Percentiles rank a stretch among this genome's conserved stretches.
phyloP scores from a whole-genome alignment of 2,888 invertebrate species.

The Blera fallax region DNA sequence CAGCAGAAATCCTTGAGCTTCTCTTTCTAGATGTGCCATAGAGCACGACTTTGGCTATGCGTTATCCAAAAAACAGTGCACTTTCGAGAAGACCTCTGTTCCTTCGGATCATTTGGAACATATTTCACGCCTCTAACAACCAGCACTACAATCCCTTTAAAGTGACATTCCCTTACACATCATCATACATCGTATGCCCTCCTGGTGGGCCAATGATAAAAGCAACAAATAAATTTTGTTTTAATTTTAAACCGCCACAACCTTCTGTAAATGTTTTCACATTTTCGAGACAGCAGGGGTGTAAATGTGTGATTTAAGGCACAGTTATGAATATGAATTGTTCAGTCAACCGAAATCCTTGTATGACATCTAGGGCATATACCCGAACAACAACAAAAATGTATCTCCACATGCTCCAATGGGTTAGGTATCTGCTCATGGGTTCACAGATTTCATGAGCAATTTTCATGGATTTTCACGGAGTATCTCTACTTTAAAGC shows the following conservation, averaged over 20 bases:
- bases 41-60: no score
- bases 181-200: neutral
- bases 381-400: neutral
- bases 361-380: neutral
- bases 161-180: neutral
- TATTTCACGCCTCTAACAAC: neutral
- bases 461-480: neutral
- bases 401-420: constrained; percentile 7
- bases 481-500: neutral
- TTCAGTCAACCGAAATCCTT: neutral
- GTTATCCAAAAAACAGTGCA: neutral
- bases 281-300: neutral
- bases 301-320: neutral
- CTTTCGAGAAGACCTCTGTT: neutral
- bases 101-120: neutral
- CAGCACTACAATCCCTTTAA: neutral
- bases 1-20: no score
- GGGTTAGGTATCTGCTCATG: neutral
- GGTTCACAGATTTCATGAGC: neutral
- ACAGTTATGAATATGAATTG: constrained; percentile 11
- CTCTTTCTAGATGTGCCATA: no score
- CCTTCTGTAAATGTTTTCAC: neutral
- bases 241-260: constrained; percentile 8
- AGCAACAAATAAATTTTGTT: constrained; percentile 22
- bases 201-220: constrained; percentile 9